Evolutionary conservation across 1,140 invertebrate genomes (phyloP), one percentile per base, ranked within the genome.

Genomic region (Drosophila rufa): DNA sequence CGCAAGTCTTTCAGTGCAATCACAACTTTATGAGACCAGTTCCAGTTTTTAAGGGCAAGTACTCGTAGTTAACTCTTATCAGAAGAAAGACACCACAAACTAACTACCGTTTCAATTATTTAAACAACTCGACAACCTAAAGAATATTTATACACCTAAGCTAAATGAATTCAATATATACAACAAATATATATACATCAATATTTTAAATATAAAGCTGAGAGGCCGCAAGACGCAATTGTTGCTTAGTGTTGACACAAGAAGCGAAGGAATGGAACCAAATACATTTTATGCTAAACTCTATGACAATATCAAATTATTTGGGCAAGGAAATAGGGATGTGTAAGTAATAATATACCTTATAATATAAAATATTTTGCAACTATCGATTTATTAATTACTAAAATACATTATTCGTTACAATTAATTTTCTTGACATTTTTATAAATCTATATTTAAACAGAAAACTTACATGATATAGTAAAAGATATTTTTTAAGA

Each of bases 101-200:
- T 55, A 65, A 79, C 84, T 89, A 89, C 84, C 64, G 85, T 90
- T 89, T 89, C 84, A 89, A 89, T 89, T 89, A 89, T 81, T 81
- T 90, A 75, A 69, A 89, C 64, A 70, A 67, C 67, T 70, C 67
- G 38, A 69, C 46, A 69, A 67, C 47, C 47, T 50, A 43, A 51
- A 45, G 19, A 66, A 69, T 53, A 69, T 42, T 47, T 55, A 59
- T 71, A 79, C 67, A 73, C 57, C 22, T 89, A 81, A 78, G 80
- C 62, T 81, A 84, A 70, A 59, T 51, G 58, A 78, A 56, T 84
- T 62, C 59, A 61, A 68, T 60, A 84, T 76, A 83, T 89, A 80
- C 55, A 78, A 36, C 17, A 50, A 66, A 79, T 62, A 78, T 77
- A 79, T 53, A 64, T 71, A 71, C 53, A 59, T 71, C 30, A 73